Percentiles rank a stretch among this genome's conserved stretches.
Evolutionary conservation across 2,888 invertebrate species (phyloP).

Genomic region (Drosophila percnosoma): DNA sequence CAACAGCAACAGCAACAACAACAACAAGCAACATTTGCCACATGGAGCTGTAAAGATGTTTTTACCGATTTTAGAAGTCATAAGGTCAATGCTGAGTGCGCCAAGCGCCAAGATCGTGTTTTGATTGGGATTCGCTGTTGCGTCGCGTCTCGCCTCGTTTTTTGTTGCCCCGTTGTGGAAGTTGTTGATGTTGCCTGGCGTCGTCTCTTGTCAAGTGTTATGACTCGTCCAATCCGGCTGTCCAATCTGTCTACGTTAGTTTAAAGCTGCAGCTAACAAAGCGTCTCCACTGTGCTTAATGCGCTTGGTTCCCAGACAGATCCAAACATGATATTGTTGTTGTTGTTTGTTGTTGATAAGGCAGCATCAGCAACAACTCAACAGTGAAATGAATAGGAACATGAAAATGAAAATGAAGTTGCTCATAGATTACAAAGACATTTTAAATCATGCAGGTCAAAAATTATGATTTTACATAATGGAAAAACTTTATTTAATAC

Average conservation of each 20-base stretch:
- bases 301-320: constrained; percentile 61
- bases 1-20: constrained; percentile 38
- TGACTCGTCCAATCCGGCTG: constrained; percentile 64
- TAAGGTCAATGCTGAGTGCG: constrained; percentile 81
- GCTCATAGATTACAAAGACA: constrained; percentile 9
- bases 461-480: background rate
- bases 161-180: constrained; percentile 31
- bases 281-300: constrained; percentile 52
- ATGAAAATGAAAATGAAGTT: constrained; percentile 41
- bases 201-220: constrained; percentile 73
- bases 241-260: constrained; percentile 48
- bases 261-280: constrained; percentile 60
- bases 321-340: constrained; percentile 39
- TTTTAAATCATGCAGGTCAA: constrained; percentile 1
- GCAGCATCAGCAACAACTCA: constrained; percentile 50
- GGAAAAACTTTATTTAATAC: background rate
- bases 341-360: constrained; percentile 59
- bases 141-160: constrained; percentile 11
- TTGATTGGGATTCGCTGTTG: constrained; percentile 65
- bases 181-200: constrained; percentile 43
- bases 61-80: constrained; percentile 83
- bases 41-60: constrained; percentile 81
- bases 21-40: constrained; percentile 53
- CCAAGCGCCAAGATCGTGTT: constrained; percentile 75
- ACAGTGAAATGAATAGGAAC: constrained; percentile 42